Percentiles rank a stretch among this genome's conserved stretches.
These are phyloP conservation scores for Chesias legatella DNA, from an alignment of 2,888 invertebrate species.

Conservation along the genomic window DNA sequence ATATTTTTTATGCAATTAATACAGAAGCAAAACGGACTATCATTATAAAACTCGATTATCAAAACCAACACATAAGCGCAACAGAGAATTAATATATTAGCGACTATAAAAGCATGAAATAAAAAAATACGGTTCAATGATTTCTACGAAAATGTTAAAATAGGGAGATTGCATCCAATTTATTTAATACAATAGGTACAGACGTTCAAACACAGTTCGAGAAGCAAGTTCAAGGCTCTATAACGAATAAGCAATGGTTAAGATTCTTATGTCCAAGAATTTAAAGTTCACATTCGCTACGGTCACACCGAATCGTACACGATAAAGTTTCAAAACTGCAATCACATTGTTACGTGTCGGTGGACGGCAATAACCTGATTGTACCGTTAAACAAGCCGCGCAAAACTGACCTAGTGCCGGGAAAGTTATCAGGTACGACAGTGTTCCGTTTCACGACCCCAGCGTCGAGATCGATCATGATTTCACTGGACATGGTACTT, in stretches of 20 bases:
- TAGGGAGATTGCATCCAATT: constrained; percentile 9
- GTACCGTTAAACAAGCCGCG: constrained; percentile 75
- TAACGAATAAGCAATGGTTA: constrained; percentile 13
- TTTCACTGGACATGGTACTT: constrained; percentile 29
- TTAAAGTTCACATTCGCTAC: constrained; percentile 46
- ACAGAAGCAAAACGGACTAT: too few species aligned
- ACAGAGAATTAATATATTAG: constrained; percentile 4
- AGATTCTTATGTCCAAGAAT: constrained; percentile 35
- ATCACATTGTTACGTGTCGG: constrained; percentile 72
- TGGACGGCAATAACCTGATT: constrained; percentile 74
- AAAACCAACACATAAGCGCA: too few species aligned
- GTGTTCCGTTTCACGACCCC: constrained; percentile 59
- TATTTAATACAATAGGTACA: constrained; percentile 14
- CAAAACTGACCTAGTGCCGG: constrained; percentile 79
- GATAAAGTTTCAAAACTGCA: constrained; percentile 71
- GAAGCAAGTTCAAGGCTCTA: constrained; percentile 60
- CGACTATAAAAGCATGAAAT: constrained; percentile 15
- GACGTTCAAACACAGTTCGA: constrained; percentile 28
- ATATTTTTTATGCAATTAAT: too few species aligned
- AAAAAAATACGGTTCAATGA: neutral
- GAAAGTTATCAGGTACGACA: constrained; percentile 72
- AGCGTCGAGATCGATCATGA: constrained; percentile 42
- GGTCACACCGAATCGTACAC: constrained; percentile 39
- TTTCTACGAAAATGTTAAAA: constrained; percentile 7
- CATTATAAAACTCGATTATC: too few species aligned